phyloP scores from a whole-genome alignment of 2,797 vertebrate species.

The Lacerta viridis region DNA sequence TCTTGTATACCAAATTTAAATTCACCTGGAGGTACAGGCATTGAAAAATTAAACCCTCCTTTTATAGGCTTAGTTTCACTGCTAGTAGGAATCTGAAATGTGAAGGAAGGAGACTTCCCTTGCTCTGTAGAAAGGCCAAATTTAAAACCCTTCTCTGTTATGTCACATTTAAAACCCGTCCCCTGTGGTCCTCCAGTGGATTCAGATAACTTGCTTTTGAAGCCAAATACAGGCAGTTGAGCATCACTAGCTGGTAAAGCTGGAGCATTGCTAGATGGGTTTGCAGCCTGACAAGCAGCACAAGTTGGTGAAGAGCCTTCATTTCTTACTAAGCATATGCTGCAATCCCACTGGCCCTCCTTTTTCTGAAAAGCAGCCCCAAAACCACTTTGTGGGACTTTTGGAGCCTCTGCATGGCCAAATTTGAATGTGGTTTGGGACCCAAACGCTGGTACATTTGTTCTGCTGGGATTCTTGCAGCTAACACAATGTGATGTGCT shows the following conservation, averaged over 20 bases:
- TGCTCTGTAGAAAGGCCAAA: slow-evolving; percentile 86
- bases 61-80: slow-evolving; percentile 77
- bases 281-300: slow-evolving; percentile 83
- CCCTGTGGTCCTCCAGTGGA: slow-evolving; percentile 78
- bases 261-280: slow-evolving; percentile 79
- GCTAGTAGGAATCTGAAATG: slow-evolving; percentile 84
- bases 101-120: slow-evolving; percentile 81
- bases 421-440: slow-evolving; percentile 72
- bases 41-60: slow-evolving; percentile 88
- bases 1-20: slow-evolving; percentile 95
- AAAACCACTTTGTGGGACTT: slow-evolving; percentile 72
- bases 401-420: slow-evolving; percentile 64
- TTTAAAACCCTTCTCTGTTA: slow-evolving; percentile 84
- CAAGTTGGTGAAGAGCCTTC: slow-evolving; percentile 84
- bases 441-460: slow-evolving; percentile 46
- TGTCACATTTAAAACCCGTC: slow-evolving; percentile 85
- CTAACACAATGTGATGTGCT: slow-evolving; percentile 71
- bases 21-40: slow-evolving; percentile 78
- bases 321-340: slow-evolving; percentile 86
- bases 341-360: slow-evolving; percentile 91
- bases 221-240: slow-evolving; percentile 64
- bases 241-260: slow-evolving; percentile 42
- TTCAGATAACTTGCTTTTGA: slow-evolving; percentile 75
- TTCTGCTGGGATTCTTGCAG: slow-evolving; percentile 72
- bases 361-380: slow-evolving; percentile 84